A percentile compares a stretch with the other conserved stretches of the same genome.
Evolutionary conservation across 2,797 vertebrate species (phyloP).

Genomic region (Micromesistius poutassou): DNA sequence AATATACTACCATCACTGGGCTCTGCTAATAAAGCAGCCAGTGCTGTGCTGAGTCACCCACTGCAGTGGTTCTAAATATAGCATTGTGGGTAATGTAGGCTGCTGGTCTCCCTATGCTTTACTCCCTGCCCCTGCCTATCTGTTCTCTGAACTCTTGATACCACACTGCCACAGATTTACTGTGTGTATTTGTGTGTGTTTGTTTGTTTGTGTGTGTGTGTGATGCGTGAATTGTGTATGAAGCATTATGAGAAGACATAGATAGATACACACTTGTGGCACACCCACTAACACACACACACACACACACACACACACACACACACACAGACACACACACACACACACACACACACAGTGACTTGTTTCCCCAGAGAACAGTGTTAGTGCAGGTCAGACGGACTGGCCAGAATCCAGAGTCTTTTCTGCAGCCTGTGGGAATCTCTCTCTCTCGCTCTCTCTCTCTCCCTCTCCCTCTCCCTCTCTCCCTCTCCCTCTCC

Average conservation of each 20-base stretch:
- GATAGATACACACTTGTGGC: slow-evolving; percentile 1
- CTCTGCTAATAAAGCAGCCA: neutral
- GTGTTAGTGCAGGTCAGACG: slow-evolving; percentile 37
- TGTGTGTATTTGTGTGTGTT: neutral
- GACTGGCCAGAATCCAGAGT: slow-evolving; percentile 53
- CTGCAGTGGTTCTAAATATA: slow-evolving; percentile 72
- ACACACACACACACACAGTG: slow-evolving; percentile 21
- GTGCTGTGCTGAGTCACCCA: slow-evolving; percentile 64
- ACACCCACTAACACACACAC: slow-evolving; percentile 3
- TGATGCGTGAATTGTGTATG: neutral
- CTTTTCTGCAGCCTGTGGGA: slow-evolving; percentile 56
- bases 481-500: slow-evolving; percentile 8
- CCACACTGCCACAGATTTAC: neutral
- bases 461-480: slow-evolving; percentile 11
- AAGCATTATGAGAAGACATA: neutral
- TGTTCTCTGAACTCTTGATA: neutral
- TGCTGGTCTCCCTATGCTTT: slow-evolving; percentile 13
- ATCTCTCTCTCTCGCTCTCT: slow-evolving; percentile 32
- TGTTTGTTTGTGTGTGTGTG: neutral
- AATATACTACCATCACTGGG: neutral
- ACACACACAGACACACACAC: slow-evolving; percentile 12
- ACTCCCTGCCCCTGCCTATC: neutral
- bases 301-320: slow-evolving; percentile 9
- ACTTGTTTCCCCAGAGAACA: slow-evolving; percentile 46
- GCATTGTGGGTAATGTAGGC: slow-evolving; percentile 62